phyloP scores from a whole-genome alignment of 2,113 vertebrate species.

The Artemisiospiza belli region DNA sequence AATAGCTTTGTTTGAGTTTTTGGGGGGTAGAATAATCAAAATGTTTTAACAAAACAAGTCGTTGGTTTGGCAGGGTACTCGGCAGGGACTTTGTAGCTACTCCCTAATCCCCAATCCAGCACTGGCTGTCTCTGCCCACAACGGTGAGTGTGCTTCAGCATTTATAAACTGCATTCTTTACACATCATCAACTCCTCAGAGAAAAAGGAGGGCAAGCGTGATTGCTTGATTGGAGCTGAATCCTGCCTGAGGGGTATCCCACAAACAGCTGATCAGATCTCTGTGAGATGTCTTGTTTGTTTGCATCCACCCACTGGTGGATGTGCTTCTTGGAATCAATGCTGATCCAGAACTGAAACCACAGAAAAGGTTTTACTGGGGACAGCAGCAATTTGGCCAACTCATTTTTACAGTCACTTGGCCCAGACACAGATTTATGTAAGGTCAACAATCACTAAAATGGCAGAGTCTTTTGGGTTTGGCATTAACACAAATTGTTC shows the following conservation, averaged over 20 bases:
- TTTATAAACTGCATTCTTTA: not conserved
- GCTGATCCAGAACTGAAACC: not conserved
- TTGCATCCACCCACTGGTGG: not conserved
- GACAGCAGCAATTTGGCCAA: not conserved
- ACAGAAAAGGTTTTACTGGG: not conserved
- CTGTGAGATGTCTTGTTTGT: not conserved
- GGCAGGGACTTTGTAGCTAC: not conserved
- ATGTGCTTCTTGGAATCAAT: not conserved
- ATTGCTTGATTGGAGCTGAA: not conserved
- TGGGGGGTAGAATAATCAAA: not conserved
- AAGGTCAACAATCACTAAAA: not conserved
- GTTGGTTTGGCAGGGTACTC: not conserved
- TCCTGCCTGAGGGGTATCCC: not conserved
- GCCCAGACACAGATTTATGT: not conserved
- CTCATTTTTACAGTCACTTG: not conserved
- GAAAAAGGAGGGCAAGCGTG: not conserved
- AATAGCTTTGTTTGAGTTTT: constrained; percentile 25
- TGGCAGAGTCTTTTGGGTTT: not conserved
- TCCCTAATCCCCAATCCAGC: not conserved
- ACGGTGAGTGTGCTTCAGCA: not conserved
- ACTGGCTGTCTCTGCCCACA: not conserved
- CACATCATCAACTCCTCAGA: not conserved
- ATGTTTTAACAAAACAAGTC: constrained; percentile 24
- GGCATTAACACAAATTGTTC: not conserved
- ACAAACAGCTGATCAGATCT: not conserved